Conservation (phyloP, 2,888 invertebrate species). For the Fragum whitleyi region DNA sequence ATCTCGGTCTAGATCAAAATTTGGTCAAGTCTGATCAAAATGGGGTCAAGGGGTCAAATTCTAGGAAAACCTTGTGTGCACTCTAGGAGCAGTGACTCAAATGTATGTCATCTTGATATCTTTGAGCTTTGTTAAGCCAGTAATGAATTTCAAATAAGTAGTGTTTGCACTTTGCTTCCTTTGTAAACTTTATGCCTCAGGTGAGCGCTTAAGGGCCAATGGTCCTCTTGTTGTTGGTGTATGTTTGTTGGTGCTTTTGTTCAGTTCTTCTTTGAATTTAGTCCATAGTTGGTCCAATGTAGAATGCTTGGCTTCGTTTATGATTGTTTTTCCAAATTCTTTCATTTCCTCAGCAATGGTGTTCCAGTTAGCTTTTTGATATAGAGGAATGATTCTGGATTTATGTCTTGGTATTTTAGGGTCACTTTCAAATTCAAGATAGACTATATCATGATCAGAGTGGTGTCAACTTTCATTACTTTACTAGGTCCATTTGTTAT, state of each 20-base stretch:
- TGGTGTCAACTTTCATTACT: slow-evolving; percentile 18
- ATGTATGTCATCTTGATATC: too few species aligned
- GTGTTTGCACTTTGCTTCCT: too few species aligned
- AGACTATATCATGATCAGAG: slow-evolving; percentile 61
- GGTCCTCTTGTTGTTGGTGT: slow-evolving; percentile 36
- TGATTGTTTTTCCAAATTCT: not conserved
- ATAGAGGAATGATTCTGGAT: slow-evolving; percentile 43
- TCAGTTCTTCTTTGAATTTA: not conserved
- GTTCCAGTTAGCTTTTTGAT: slow-evolving; percentile 57
- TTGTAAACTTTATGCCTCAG: too few species aligned
- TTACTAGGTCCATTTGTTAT: slow-evolving; percentile 55
- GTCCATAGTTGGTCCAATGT: not conserved
- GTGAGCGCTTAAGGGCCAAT: too few species aligned
- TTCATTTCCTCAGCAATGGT: slow-evolving; percentile 40
- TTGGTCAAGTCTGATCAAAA: too few species aligned
- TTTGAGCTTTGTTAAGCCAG: too few species aligned
- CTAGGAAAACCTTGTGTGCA: too few species aligned
- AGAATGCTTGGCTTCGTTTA: not conserved
- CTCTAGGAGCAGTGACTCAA: too few species aligned
- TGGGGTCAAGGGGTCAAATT: too few species aligned
- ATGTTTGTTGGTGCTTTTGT: slow-evolving; percentile 2
- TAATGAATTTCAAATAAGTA: too few species aligned
- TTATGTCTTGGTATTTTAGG: slow-evolving; percentile 20
- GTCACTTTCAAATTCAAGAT: slow-evolving; percentile 22
- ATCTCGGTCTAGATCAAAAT: too few species aligned